A percentile compares a stretch with the other conserved stretches of the same genome.
phyloP scores from a whole-genome alignment of 2,113 vertebrate genomes.

The Ginglymostoma cirratum region DNA sequence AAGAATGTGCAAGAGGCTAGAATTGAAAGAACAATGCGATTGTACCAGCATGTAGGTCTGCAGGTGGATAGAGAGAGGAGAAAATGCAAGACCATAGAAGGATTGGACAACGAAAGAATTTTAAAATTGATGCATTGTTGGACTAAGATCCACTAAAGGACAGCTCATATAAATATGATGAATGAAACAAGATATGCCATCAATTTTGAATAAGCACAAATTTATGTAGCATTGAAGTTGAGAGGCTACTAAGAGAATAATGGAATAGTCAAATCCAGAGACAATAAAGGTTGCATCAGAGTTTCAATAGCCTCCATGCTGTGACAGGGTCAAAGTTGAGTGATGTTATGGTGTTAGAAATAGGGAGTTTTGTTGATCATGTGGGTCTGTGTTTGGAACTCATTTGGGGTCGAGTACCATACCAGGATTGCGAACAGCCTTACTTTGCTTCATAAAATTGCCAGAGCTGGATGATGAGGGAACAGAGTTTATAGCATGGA shows the following conservation, averaged over 20 bases:
- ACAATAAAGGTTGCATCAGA: background rate
- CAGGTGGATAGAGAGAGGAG: background rate
- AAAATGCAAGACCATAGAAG: background rate
- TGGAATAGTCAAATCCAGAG: background rate
- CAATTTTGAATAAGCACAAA: background rate
- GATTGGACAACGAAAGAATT: background rate
- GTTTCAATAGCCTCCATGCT: background rate
- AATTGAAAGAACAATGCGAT: background rate
- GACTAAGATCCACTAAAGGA: background rate
- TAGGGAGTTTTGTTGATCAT: background rate
- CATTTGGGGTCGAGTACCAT: background rate
- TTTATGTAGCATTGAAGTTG: background rate
- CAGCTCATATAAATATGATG: background rate
- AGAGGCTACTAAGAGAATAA: background rate
- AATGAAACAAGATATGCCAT: background rate
- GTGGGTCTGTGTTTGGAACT: background rate
- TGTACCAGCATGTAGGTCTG: background rate
- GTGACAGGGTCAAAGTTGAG: background rate
- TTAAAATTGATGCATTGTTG: background rate
- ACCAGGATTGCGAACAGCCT: background rate
- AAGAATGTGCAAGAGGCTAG: background rate
- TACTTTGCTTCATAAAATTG: background rate
- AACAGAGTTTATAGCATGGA: background rate
- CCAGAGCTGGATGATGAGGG: background rate
- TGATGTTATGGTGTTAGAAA: background rate